A percentile compares a stretch with the other conserved stretches of the same genome.
Evolutionary conservation across 2,113 vertebrate genomes (phyloP).

Genomic region (Sander vitreus): DNA sequence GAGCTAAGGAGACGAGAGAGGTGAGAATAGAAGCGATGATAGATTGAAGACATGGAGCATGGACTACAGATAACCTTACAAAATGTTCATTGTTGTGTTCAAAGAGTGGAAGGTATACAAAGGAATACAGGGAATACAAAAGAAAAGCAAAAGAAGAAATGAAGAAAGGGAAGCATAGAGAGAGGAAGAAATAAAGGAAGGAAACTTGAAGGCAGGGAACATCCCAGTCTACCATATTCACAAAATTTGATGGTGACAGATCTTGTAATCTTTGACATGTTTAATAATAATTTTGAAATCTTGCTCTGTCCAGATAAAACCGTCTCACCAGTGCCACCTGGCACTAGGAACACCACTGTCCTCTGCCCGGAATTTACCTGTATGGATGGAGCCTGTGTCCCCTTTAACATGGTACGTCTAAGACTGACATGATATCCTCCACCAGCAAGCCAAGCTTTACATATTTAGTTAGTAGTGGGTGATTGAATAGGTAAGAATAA

Average conservation of each 20-base stretch:
- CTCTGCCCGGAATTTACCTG: constrained; percentile 88
- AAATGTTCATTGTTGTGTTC: neutral
- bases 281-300: constrained; percentile 1
- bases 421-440: neutral
- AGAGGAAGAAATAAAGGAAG: neutral
- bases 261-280: neutral
- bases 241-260: neutral
- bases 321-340: constrained; percentile 60
- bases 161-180: neutral
- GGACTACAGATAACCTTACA: neutral
- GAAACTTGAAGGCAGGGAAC: too few species aligned
- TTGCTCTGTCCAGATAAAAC: constrained; percentile 69
- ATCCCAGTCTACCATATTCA: neutral
- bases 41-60: neutral
- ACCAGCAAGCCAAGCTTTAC: neutral
- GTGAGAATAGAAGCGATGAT: neutral
- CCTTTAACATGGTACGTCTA: constrained; percentile 79
- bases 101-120: neutral
- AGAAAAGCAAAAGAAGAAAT: neutral
- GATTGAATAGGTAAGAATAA: neutral
- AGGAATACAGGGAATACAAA: too few species aligned
- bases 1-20: neutral
- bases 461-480: neutral
- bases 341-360: constrained; percentile 58
- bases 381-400: constrained; percentile 83